These are phyloP conservation scores for Aradophagus sp. DNA, from an alignment of 1,140 invertebrate species.

Conservation along the genomic window DNA sequence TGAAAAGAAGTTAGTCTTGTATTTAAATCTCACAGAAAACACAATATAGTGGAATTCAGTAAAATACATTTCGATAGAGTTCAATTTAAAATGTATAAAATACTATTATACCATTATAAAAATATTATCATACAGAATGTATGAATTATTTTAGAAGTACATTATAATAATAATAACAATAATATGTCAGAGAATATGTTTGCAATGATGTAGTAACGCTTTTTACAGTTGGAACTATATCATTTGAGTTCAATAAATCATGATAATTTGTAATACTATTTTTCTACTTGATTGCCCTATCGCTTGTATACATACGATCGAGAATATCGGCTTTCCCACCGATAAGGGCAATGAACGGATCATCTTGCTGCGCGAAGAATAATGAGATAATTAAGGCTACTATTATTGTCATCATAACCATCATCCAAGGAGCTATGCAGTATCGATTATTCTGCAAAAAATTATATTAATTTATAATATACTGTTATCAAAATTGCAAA, in stretches of 20 bases:
- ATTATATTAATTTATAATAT: constrained; percentile 5
- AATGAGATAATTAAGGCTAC: constrained; percentile 65
- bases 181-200: no score
- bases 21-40: no score
- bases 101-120: no score
- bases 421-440: constrained; percentile 74
- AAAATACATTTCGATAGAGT: no score
- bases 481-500: constrained; percentile 1
- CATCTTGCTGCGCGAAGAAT: constrained; percentile 67
- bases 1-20: not conserved
- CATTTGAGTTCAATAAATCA: no score
- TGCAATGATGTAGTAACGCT: no score
- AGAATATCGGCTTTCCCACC: constrained; percentile 65
- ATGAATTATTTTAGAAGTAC: no score
- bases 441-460: constrained; percentile 71
- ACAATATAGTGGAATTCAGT: no score
- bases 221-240: no score
- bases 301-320: constrained; percentile 67
- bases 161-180: no score
- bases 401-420: constrained; percentile 71
- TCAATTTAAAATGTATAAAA: no score
- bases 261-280: not conserved
- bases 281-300: constrained; percentile 4
- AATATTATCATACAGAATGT: no score
- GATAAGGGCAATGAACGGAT: constrained; percentile 65